These are phyloP conservation scores for Sycophaga agraensis DNA, from an alignment of 1,140 invertebrate genomes.

Conservation along the genomic window DNA sequence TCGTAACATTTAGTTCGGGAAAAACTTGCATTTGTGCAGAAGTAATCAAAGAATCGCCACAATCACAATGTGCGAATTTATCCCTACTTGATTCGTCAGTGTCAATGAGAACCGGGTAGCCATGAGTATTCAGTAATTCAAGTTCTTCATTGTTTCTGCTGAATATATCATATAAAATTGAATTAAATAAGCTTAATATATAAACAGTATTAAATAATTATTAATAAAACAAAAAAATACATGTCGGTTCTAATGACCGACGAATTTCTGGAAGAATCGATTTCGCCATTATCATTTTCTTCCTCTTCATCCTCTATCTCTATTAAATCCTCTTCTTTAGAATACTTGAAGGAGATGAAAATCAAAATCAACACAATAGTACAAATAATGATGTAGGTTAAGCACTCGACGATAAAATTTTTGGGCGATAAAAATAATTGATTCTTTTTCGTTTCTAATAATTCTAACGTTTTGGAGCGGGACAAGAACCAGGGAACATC, in stretches of 20 bases:
- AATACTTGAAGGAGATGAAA: neutral
- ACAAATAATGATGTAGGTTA: neutral
- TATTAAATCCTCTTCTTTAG: neutral
- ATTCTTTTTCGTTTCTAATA: neutral
- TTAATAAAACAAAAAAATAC: too few relatives aligned
- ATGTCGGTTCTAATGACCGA: too few relatives aligned
- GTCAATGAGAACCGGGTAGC: too few relatives aligned
- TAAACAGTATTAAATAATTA: too few relatives aligned
- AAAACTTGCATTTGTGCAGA: too few relatives aligned
- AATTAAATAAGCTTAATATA: too few relatives aligned
- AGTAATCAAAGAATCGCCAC: conserved; percentile 3
- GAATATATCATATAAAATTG: too few relatives aligned
- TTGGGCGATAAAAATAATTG: neutral
- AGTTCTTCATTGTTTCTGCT: too few relatives aligned
- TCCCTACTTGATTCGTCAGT: too few relatives aligned
- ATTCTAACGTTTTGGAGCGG: neutral
- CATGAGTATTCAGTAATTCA: too few relatives aligned
- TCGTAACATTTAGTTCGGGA: too few relatives aligned
- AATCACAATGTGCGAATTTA: neutral
- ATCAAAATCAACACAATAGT: neutral
- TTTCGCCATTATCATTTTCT: neutral
- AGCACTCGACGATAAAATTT: neutral
- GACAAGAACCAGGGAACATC: neutral
- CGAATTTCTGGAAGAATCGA: too few relatives aligned
- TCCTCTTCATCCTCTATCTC: neutral